Percentiles rank a stretch among this genome's conserved stretches.
phyloP scores from a whole-genome alignment of 2,797 vertebrate species.

The Channa striata region DNA sequence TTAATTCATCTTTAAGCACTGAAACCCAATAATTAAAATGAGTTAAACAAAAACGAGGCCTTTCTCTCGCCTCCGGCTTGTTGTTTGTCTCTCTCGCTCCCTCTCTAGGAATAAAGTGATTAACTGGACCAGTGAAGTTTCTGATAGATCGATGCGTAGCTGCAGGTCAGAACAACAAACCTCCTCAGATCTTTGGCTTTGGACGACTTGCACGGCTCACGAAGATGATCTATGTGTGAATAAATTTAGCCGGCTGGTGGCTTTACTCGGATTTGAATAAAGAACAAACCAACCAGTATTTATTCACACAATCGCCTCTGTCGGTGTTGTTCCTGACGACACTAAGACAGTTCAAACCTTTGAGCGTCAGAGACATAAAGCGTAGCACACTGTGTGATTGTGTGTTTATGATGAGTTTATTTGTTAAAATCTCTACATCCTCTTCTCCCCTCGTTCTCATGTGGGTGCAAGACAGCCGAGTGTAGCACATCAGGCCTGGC shows the following conservation, averaged over 20 bases:
- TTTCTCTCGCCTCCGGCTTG: constrained; percentile 42
- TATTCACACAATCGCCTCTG: constrained; percentile 47
- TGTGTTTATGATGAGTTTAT: constrained; percentile 19
- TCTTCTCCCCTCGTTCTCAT: constrained; percentile 18
- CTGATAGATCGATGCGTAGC: constrained; percentile 72
- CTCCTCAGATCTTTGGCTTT: constrained; percentile 75
- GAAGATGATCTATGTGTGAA: constrained; percentile 63
- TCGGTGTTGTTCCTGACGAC: constrained; percentile 39
- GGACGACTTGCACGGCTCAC: constrained; percentile 61
- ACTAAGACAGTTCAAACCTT: constrained; percentile 32
- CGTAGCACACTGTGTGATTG: constrained; percentile 20
- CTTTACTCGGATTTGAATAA: constrained; percentile 66
- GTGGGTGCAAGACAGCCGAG: constrained; percentile 46
- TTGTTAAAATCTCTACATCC: constrained; percentile 42
- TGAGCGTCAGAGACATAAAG: constrained; percentile 27
- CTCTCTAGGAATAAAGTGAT: constrained; percentile 70
- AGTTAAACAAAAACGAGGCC: constrained; percentile 43
- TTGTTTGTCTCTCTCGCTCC: constrained; percentile 34
- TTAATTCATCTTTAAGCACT: constrained; percentile 52
- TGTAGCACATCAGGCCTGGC: constrained; percentile 32
- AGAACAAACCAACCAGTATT: constrained; percentile 56
- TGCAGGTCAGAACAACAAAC: constrained; percentile 75
- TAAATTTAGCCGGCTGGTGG: constrained; percentile 62
- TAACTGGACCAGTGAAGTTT: constrained; percentile 73
- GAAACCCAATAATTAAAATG: constrained; percentile 54